A percentile compares a stretch with the other conserved stretches of the same genome.
These are phyloP conservation scores for Ooceraea biroi DNA, from an alignment of 1,140 invertebrate genomes.

Conservation along the genomic window DNA sequence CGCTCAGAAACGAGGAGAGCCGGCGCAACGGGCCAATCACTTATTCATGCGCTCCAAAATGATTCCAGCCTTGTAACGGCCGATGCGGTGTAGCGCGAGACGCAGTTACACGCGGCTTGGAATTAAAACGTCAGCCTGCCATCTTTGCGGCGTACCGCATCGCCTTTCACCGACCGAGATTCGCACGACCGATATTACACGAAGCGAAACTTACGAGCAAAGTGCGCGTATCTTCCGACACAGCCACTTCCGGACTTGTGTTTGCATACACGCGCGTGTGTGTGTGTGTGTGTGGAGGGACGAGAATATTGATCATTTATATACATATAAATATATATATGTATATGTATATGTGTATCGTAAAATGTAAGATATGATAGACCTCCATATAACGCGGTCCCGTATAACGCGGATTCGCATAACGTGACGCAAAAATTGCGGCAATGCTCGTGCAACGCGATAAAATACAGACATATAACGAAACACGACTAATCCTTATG, in stretches of 20 bases:
- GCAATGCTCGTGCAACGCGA: no score
- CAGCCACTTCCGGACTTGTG: conserved; percentile 27
- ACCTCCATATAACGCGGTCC: no score
- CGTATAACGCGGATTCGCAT: no score
- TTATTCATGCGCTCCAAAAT: conserved; percentile 83
- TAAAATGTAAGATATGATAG: no score
- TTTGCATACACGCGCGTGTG: no score
- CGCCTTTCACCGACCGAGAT: conserved; percentile 62
- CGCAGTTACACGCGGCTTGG: conserved; percentile 52
- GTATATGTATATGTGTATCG: no score
- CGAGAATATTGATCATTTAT: no score
- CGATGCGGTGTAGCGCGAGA: conserved; percentile 2
- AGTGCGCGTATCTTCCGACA: conserved; percentile 14
- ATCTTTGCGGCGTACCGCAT: conserved; percentile 29
- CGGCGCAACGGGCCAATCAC: conserved; percentile 73
- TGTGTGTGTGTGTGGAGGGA: no score
- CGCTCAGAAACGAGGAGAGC: conserved; percentile 68
- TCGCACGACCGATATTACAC: conserved; percentile 51
- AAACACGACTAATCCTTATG: no score
- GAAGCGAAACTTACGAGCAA: not conserved
- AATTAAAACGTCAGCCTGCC: conserved; percentile 69
- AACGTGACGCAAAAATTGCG: no score
- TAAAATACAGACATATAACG: no score
- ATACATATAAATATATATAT: no score
- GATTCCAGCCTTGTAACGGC: conserved; percentile 76